phyloP scores from a whole-genome alignment of 2,113 vertebrate genomes.

The Seriola rivoliana region DNA sequence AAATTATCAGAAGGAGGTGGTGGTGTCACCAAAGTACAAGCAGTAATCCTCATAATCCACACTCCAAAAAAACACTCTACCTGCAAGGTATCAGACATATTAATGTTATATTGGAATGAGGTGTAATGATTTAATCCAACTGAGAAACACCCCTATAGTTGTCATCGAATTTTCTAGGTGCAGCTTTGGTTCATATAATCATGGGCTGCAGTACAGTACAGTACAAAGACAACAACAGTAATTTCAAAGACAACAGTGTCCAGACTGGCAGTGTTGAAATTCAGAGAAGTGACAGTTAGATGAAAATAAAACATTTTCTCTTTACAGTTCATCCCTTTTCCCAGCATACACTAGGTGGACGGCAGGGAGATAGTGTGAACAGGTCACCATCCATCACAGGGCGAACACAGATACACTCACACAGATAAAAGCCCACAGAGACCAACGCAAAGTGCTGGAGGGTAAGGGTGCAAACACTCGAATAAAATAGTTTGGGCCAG shows the following conservation, averaged over 20 bases:
- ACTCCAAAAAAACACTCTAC: slow-evolving; percentile 33
- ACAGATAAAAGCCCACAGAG: slow-evolving; percentile 21
- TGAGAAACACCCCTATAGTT: not conserved
- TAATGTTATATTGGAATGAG: not conserved
- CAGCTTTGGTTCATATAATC: not conserved
- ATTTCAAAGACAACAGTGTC: not conserved
- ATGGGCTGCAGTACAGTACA: not conserved
- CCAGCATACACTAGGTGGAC: slow-evolving; percentile 7
- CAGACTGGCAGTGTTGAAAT: not conserved
- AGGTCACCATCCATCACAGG: slow-evolving; percentile 45
- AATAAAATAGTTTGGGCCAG: slow-evolving; percentile 5
- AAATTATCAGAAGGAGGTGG: slow-evolving; percentile 5
- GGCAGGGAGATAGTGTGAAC: slow-evolving; percentile 36
- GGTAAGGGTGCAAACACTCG: slow-evolving; percentile 7
- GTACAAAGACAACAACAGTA: not conserved
- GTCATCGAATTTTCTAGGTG: not conserved
- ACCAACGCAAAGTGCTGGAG: not conserved
- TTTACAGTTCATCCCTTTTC: slow-evolving; percentile 15
- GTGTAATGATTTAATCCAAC: slow-evolving; percentile 11
- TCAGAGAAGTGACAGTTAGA: slow-evolving; percentile 5
- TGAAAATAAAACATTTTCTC: slow-evolving; percentile 15
- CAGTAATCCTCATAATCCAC: slow-evolving; percentile 29
- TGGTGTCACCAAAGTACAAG: slow-evolving; percentile 19
- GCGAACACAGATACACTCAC: slow-evolving; percentile 12
- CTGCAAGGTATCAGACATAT: slow-evolving; percentile 5